Evolutionary conservation across 2,113 vertebrate species (phyloP).

Genomic region (Coryphaenoides rupestris): DNA sequence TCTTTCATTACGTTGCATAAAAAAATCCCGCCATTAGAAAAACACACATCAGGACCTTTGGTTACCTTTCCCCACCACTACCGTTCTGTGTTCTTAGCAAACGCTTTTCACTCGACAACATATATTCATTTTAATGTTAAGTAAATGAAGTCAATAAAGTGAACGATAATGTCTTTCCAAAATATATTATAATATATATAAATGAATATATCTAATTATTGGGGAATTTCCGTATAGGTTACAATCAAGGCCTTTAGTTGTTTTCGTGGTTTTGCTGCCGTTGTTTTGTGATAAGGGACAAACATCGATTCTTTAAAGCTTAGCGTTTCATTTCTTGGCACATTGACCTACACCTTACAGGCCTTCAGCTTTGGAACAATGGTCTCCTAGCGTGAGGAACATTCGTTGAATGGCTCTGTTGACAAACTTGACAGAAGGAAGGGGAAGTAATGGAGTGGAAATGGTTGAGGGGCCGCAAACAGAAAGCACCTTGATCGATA

Average conservation of each 20-base stretch:
- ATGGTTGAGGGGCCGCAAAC: slow-evolving; percentile 26
- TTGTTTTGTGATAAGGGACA: too few relatives aligned
- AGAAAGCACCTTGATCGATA: slow-evolving; percentile 64
- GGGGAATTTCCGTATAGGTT: too few relatives aligned
- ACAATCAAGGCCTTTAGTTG: too few relatives aligned
- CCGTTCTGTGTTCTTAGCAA: neutral
- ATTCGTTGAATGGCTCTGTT: slow-evolving; percentile 36
- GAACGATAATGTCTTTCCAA: too few relatives aligned
- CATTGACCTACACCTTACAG: slow-evolving; percentile 32
- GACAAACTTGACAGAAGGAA: slow-evolving; percentile 59
- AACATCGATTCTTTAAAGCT: too few relatives aligned
- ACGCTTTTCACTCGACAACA: too few relatives aligned
- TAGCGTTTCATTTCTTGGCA: too few relatives aligned
- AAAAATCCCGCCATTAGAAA: slow-evolving; percentile 75
- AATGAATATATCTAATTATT: too few relatives aligned
- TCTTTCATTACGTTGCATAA: slow-evolving; percentile 70
- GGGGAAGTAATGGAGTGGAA: slow-evolving; percentile 24
- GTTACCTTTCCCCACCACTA: slow-evolving; percentile 23
- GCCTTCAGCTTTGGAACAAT: slow-evolving; percentile 21
- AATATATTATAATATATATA: too few relatives aligned
- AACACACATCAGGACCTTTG: neutral
- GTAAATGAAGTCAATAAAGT: too few relatives aligned
- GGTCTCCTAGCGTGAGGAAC: neutral
- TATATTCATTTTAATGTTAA: too few relatives aligned
- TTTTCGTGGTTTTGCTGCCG: too few relatives aligned